Evolutionary conservation across 2,797 vertebrate genomes (phyloP).

Genomic region (Cichlasoma orientale): DNA sequence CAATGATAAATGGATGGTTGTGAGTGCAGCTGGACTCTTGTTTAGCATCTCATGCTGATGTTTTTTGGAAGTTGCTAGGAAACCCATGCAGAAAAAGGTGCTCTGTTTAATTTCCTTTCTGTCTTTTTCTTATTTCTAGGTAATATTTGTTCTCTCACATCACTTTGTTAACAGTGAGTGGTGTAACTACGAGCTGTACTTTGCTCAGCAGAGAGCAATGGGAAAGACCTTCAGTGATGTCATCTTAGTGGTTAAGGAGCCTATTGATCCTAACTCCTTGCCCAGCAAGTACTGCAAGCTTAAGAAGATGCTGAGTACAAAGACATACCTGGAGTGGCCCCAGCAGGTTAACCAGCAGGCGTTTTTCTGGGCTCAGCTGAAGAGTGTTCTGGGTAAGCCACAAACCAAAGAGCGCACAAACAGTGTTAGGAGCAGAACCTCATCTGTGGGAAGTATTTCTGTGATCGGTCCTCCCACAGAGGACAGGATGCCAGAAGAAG

Average conservation of each 20-base stretch:
- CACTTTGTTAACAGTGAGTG: conserved; percentile 90
- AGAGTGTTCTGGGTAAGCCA: conserved; percentile 80
- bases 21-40: neutral
- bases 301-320: conserved; percentile 85
- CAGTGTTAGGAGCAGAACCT: conserved; percentile 52
- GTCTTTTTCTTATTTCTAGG: conserved; percentile 53
- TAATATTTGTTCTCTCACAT: conserved; percentile 85
- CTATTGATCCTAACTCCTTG: conserved; percentile 78
- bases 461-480: conserved; percentile 32
- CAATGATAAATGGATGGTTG: no score
- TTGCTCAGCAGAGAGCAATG: conserved; percentile 87
- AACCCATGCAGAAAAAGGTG: neutral
- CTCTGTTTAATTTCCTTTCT: neutral
- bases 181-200: conserved; percentile 92
- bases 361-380: conserved; percentile 88
- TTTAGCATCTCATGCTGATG: neutral
- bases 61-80: neutral
- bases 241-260: conserved; percentile 86
- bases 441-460: conserved; percentile 44
- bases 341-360: conserved; percentile 76
- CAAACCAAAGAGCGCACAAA: neutral
- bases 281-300: conserved; percentile 87
- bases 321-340: conserved; percentile 90
- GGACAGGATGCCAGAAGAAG: neutral
- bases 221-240: conserved; percentile 83